Evolutionary conservation across 2,797 vertebrate genomes (phyloP), one percentile per base, ranked within the genome.

Genomic region (Menidia menidia): DNA sequence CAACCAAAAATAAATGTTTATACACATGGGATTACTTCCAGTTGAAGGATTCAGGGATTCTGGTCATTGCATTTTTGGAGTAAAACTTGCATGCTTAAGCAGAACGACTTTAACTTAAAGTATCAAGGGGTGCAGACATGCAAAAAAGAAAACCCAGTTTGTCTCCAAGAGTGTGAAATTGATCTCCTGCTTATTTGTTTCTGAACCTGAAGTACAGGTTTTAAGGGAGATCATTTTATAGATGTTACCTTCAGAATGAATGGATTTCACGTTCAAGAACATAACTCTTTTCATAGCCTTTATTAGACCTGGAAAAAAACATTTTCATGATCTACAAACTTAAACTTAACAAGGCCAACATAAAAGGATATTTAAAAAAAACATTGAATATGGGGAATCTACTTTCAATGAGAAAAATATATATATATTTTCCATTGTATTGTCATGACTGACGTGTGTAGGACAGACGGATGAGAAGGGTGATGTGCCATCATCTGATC

Each of bases 221-320:
- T 31, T n/a, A 44, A 61, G 41, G 18, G 6, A 25, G 25, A 30
- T 18, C 4, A 39, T 52, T 57, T 42, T 52, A 63, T 50, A 50
- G 60, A 19, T 16, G 35, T 43, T 52, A 42, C 6, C 10, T 53
- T 25, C 44, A 31, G 12, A 39, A 60, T 15, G 18, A 50, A 14
- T 25, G 25, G 25, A 39, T 39, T 39, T 39, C 35, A 39, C 35
- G 10, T 39, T 6, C 10, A 39, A 10, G 35, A 7, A 39, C 4
- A 25, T 25, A 39, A 5, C 7, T 51, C 18, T 50, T 16, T 60
- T 2, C 19, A 18, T 0, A 45, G 4, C 0, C 52, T 88, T 88
- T 88, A 88, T 77, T 83, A 30, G 6, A 75, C 63, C 25, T 56
- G 25, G 25, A 25, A 25, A 25, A 25, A 25, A 25, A 25, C 25